Conservation (phyloP, 2,113 vertebrate species). For the Daboia siamensis region DNA sequence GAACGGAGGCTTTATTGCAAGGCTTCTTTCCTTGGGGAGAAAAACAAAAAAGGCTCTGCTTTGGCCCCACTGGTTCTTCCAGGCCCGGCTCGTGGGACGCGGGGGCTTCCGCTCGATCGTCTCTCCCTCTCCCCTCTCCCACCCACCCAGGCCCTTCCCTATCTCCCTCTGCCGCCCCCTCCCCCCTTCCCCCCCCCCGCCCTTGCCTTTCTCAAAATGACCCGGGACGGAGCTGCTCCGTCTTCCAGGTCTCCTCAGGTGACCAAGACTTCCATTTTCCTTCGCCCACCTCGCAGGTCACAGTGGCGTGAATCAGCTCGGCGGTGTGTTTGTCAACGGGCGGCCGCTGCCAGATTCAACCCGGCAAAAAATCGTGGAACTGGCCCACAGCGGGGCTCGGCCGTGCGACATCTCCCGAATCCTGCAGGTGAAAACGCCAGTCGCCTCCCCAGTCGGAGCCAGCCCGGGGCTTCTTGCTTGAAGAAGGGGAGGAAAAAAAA, state of each 20-base stretch:
- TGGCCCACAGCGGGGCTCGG: conserved; percentile 94
- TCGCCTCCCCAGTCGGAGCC: conserved; percentile 49
- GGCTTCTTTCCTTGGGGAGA: neutral
- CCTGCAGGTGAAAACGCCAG: conserved; percentile 86
- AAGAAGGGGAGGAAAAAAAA: neutral
- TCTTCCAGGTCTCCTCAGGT: conserved; percentile 20
- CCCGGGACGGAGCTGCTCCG: neutral
- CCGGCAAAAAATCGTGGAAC: conserved; percentile 98
- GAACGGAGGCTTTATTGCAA: neutral
- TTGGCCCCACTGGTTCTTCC: neutral
- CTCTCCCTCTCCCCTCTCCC: neutral
- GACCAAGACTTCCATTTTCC: conserved; percentile 59
- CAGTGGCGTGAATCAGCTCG: conserved; percentile 97
- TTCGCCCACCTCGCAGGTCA: conserved; percentile 79
- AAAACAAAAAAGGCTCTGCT: neutral
- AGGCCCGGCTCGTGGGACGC: too few species aligned
- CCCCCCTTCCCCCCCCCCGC: neutral
- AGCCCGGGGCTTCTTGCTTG: conserved; percentile 46
- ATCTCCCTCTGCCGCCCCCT: too few species aligned
- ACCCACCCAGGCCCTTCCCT: neutral
- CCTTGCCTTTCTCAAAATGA: neutral
- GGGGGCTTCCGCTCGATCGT: neutral
- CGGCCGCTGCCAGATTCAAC: conserved; percentile 96
- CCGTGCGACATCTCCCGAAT: conserved; percentile 98
- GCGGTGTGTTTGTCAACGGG: conserved; percentile 97